Base-by-base conservation (phyloP, 2,797 vertebrate species). In the Hoplostethus mediterraneus region DNA sequence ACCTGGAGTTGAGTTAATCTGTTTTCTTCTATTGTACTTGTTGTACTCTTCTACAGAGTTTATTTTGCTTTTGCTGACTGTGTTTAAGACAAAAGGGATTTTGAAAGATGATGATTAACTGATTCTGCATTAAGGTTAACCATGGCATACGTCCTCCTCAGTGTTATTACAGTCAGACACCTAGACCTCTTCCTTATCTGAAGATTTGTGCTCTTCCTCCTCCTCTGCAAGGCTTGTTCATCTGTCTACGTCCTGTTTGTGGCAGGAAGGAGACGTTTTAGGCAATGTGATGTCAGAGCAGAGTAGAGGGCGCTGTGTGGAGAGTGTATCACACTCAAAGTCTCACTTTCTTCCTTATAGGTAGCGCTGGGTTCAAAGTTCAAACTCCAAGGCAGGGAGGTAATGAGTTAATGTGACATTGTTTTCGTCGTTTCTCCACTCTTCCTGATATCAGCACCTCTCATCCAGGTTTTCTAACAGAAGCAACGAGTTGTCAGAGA, bases 301-400 rank as follows among this genome's bases (percentile, higher is more conserved):
- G 49, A 82, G 63, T 56, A 4, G 7, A 25, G 9, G 36, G 8
- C 12, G 45, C 64, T 64, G 11, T 66, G 12, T 17, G 52, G 6
- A 42, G 52, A 17, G 61, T 4, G 60, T 28, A 6, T 56, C 53
- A 6, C 28, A 28, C n/a, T 17, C 28, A 28, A 28, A 28, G 28
- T 28, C 40, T 40, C 38, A 45, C 14, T 83, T 79, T 82, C 31
- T 73, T 62, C 30, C n/a, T 61, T 49, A 79, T 67, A 59, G 16
- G 17, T 48, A 54, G 31, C 49, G 31, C 38, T 42, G 40, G 38
- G 73, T 78, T 89, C 65, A 83, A 84, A 86, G 84, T 69, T 80
- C 75, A 86, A 44, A 48, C 54, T 70, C 64, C 44, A 36, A 80
- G 40, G 45, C 69, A 67, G 40, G n/a, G 69, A 25, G 33, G 48